Evolutionary conservation across 2,113 vertebrate genomes (phyloP).

Genomic region (Saguinus imperator): DNA sequence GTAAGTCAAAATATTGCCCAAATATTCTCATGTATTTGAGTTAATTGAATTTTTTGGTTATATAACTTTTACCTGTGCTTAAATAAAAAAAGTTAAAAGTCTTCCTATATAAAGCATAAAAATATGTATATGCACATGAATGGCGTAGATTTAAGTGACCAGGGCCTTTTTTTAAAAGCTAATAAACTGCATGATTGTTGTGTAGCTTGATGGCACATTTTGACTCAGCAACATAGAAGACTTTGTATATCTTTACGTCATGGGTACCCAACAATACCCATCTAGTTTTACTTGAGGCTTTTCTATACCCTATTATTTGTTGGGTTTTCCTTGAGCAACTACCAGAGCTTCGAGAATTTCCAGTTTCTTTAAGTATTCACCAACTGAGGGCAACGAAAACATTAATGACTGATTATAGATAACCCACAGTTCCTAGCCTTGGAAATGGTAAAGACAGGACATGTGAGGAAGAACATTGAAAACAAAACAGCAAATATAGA

Average conservation of each 20-base stretch:
- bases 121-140: not conserved
- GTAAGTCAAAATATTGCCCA: not conserved
- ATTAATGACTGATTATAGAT: constrained; percentile 55
- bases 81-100: not conserved
- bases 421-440: constrained; percentile 25
- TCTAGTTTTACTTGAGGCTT: constrained; percentile 70
- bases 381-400: constrained; percentile 26
- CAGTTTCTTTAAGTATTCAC: constrained; percentile 53
- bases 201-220: constrained; percentile 22
- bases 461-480: not conserved
- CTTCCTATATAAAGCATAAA: not conserved
- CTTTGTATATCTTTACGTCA: not conserved
- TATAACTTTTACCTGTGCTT: not conserved
- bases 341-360: constrained; percentile 42
- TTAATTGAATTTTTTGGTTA: not conserved
- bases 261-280: not conserved
- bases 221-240: constrained; percentile 49
- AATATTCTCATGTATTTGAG: not conserved
- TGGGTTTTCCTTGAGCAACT: constrained; percentile 52
- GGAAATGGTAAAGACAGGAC: not conserved
- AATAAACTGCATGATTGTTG: not conserved
- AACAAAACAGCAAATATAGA: not conserved
- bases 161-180: not conserved
- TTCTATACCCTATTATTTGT: constrained; percentile 65
- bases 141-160: not conserved